Conservation (phyloP, 2,888 invertebrate genomes). For the Dugesia japonica region DNA sequence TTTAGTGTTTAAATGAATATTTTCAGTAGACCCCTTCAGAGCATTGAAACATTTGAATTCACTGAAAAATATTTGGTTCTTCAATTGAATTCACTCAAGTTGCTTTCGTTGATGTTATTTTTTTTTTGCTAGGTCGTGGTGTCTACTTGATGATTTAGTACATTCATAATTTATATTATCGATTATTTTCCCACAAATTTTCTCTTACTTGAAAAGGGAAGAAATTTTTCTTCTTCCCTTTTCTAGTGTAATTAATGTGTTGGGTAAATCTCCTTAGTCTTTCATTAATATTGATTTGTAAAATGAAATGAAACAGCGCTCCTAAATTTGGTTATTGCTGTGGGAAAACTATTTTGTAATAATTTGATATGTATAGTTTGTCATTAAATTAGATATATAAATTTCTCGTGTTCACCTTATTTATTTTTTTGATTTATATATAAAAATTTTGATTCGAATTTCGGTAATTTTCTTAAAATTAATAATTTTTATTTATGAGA, state of each 20-base stretch:
- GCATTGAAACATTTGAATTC: not conserved
- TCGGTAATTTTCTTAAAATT: no score
- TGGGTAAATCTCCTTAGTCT: not conserved
- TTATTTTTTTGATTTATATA: not conserved
- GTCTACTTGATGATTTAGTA: not conserved
- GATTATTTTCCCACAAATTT: not conserved
- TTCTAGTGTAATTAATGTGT: not conserved
- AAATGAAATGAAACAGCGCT: not conserved
- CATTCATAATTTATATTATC: not conserved
- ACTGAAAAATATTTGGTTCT: not conserved
- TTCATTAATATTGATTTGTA: not conserved
- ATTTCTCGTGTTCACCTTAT: not conserved
- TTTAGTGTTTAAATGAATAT: not conserved
- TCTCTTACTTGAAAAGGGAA: not conserved
- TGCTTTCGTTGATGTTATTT: not conserved
- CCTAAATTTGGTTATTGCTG: not conserved
- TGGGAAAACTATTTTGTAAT: not conserved
- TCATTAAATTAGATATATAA: not conserved
- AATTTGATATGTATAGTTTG: not conserved
- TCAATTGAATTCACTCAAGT: not conserved
- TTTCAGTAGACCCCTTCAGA: not conserved
- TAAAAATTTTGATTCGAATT: no score
- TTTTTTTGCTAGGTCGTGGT: no score
- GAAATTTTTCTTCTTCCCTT: not conserved
- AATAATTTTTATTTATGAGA: no score